These are phyloP conservation scores for Alosa sapidissima DNA, from an alignment of 2,797 vertebrate species.

Conservation along the genomic window DNA sequence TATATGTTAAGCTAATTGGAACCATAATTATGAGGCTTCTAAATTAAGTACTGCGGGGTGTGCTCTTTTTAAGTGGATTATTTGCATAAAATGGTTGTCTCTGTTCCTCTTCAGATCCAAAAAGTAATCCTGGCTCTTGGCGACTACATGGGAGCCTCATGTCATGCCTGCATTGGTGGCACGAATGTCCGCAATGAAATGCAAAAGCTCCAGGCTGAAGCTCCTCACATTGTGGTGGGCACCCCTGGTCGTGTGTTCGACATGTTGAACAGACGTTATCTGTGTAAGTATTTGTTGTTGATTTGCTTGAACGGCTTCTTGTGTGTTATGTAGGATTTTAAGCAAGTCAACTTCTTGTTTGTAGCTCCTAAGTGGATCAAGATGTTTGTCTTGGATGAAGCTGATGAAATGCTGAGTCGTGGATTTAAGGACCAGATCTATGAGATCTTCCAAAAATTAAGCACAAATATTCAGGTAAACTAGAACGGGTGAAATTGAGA, in stretches of 20 bases:
- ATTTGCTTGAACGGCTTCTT: background rate
- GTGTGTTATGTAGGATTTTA: background rate
- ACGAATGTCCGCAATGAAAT: conserved; percentile 94
- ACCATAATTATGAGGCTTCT: background rate
- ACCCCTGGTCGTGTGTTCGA: conserved; percentile 96
- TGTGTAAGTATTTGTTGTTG: conserved; percentile 35
- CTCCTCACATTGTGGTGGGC: conserved; percentile 95
- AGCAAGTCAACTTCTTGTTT: background rate
- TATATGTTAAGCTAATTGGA: background rate
- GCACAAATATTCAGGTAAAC: conserved; percentile 95
- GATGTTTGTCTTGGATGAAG: conserved; percentile 99
- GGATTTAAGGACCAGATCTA: conserved; percentile 99
- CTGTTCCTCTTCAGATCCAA: conserved; percentile 81
- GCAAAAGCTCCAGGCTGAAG: conserved; percentile 90
- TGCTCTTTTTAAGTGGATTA: background rate
- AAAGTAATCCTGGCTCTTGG: conserved; percentile 97
- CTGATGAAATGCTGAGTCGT: conserved; percentile 98
- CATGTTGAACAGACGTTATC: conserved; percentile 89
- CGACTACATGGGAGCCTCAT: conserved; percentile 97
- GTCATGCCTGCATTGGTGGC: conserved; percentile 95
- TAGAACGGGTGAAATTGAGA: background rate
- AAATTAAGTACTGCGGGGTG: background rate
- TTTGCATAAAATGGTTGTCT: background rate
- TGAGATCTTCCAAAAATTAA: conserved; percentile 97
- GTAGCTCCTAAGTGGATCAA: conserved; percentile 93